These are phyloP conservation scores for Caenorhabditis sinica DNA, from an alignment of 2,888 invertebrate genomes.

Conservation along the genomic window DNA sequence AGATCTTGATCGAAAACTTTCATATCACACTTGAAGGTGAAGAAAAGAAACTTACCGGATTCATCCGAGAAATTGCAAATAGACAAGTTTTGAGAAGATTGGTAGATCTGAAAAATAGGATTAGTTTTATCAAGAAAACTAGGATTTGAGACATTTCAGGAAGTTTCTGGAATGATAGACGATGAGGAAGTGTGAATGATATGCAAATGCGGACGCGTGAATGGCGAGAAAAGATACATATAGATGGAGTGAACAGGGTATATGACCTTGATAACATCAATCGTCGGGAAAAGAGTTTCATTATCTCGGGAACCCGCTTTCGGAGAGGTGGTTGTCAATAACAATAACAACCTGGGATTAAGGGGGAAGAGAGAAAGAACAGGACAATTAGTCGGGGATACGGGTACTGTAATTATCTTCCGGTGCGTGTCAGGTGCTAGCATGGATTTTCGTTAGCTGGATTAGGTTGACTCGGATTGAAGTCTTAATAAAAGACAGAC, in stretches of 20 bases:
- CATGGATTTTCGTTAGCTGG: not conserved
- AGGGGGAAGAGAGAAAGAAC: not conserved
- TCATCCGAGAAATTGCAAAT: conserved; percentile 33
- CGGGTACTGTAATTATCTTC: conserved; percentile 32
- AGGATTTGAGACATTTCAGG: not conserved
- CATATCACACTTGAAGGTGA: not conserved
- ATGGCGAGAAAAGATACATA: conserved; percentile 15
- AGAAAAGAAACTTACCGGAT: conserved; percentile 44
- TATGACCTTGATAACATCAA: conserved; percentile 60
- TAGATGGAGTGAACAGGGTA: conserved; percentile 14
- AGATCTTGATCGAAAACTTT: conserved; percentile 7
- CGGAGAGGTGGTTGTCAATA: conserved; percentile 29
- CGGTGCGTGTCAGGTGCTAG: conserved; percentile 16
- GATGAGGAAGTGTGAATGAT: conserved; percentile 26
- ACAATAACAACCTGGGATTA: conserved; percentile 47
- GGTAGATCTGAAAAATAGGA: conserved; percentile 8
- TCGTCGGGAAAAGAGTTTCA: conserved; percentile 36
- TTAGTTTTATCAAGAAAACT: not conserved
- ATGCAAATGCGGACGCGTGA: conserved; percentile 49
- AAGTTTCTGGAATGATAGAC: not conserved
- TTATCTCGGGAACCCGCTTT: conserved; percentile 33
- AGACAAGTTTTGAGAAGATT: conserved; percentile 2
- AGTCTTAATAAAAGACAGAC: not conserved
- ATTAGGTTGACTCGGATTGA: not conserved
- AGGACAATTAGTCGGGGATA: conserved; percentile 1